These are phyloP conservation scores for Planococcus citri DNA, from an alignment of 1,140 invertebrate species.

Conservation along the genomic window DNA sequence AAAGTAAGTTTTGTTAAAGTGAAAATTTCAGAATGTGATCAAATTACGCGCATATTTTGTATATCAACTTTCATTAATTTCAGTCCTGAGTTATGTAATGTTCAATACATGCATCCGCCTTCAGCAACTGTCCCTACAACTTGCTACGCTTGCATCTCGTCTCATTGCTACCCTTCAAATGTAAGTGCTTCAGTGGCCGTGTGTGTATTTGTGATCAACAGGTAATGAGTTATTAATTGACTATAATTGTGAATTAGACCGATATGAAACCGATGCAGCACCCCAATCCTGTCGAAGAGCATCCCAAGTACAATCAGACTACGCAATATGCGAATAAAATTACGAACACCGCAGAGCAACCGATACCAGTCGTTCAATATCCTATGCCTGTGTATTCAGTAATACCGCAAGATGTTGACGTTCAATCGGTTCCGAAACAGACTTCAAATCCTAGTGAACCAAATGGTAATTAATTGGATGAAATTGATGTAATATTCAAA, in stretches of 20 bases:
- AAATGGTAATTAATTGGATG: neutral
- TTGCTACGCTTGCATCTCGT: slow-evolving; percentile 2
- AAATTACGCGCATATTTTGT: neutral
- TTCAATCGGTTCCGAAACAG: neutral
- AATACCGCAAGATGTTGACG: neutral
- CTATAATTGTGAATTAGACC: neutral
- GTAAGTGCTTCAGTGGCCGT: neutral
- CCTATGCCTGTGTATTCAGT: neutral
- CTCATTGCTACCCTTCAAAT: neutral
- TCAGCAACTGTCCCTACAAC: neutral
- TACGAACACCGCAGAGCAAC: neutral
- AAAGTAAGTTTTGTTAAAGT: neutral
- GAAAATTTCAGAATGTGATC: neutral
- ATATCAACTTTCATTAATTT: neutral
- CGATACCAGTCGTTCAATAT: neutral
- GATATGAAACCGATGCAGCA: neutral
- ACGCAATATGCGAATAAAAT: neutral
- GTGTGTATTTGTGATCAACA: too few relatives aligned
- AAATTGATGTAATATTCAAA: too few relatives aligned
- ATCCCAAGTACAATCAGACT: neutral
- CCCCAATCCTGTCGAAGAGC: neutral
- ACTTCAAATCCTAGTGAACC: neutral
- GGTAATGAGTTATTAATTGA: neutral
- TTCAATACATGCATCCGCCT: neutral
- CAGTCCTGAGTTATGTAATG: neutral